Evolutionary conservation across 2,888 invertebrate genomes (phyloP).

Genomic region (Melieria omissa): DNA sequence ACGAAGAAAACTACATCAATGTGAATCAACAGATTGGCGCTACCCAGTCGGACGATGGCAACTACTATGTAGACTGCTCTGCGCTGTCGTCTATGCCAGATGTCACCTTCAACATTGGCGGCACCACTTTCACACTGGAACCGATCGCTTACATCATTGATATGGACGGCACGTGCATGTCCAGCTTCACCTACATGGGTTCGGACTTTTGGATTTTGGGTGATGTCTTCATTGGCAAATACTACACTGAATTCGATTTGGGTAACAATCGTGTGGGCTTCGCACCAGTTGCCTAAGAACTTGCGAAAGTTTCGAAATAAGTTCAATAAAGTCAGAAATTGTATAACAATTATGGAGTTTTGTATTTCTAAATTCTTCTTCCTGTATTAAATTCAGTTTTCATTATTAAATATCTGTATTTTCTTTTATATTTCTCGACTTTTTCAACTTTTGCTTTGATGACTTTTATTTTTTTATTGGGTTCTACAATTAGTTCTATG

Average conservation of each 20-base stretch:
- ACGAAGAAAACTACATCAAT: conserved; percentile 75
- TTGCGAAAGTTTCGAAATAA: background rate
- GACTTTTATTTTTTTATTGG: too few species aligned
- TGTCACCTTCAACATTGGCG: conserved; percentile 80
- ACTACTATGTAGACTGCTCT: conserved; percentile 76
- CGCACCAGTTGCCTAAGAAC: conserved; percentile 63
- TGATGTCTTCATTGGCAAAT: conserved; percentile 94
- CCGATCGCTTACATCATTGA: conserved; percentile 81
- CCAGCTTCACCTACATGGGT: conserved; percentile 86
- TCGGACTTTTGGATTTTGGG: conserved; percentile 89
- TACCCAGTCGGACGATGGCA: conserved; percentile 63
- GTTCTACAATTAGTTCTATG: too few species aligned
- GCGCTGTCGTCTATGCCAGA: conserved; percentile 80
- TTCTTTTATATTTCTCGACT: too few species aligned
- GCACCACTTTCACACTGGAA: conserved; percentile 77
- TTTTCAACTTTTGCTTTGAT: too few species aligned
- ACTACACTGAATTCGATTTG: conserved; percentile 94
- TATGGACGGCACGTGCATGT: conserved; percentile 76
- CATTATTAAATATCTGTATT: too few species aligned
- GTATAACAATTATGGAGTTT: background rate
- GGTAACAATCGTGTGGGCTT: conserved; percentile 87
- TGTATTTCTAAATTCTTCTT: too few species aligned
- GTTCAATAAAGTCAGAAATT: background rate
- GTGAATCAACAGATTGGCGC: conserved; percentile 80
- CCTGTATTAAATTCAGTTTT: too few species aligned